Base-by-base conservation (phyloP, 2,888 invertebrate genomes). In the Hypena proboscidalis region DNA sequence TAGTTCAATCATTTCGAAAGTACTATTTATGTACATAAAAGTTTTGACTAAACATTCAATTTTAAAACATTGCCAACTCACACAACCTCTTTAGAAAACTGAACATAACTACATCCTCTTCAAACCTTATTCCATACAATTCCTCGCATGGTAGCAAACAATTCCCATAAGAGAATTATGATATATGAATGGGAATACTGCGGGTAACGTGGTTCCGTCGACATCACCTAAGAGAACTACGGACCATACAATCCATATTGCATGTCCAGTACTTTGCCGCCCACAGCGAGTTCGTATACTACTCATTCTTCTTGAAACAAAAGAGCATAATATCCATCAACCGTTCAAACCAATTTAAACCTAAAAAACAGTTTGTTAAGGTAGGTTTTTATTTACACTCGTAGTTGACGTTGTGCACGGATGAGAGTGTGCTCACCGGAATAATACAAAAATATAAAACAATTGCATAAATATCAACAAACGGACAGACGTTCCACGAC, bases 401-500 rank as follows among this genome's bases (percentile, higher is more conserved):
- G 0, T 15, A 1, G 2, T n/a, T 0, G 3, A 5, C 4, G n/a
- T 23, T 40, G 19, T 1, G 10, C 6, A n/a, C 5, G 5, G 4
- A 4, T 5, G 23, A 34, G 19, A 8, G 13, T 33, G 25, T 20
- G 14, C 37, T 41, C 39, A 33, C 52, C 33, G 43, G 46, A 49
- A 54, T 57, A 54, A 58, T 62, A 77, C 78, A 86, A 87, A 88
- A 87, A 87, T 85, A 85, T 83, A 80, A 84, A 85, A 86, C 85
- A 85, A 86, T 85, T 83, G 85, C 78, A 81, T 75, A 77, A 82
- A 77, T 71, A 74, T 75, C 74, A 73, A 64, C 56, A 67, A 70
- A 72, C 69, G 66, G 73, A 78, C 71, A 77, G 74, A 75, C 72
- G 70, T 73, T 76, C 79, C 79, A 73, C 72, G 76, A 75, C 73